Base-by-base conservation (phyloP, 1,140 invertebrate genomes). In the Euborellia annulipes region DNA sequence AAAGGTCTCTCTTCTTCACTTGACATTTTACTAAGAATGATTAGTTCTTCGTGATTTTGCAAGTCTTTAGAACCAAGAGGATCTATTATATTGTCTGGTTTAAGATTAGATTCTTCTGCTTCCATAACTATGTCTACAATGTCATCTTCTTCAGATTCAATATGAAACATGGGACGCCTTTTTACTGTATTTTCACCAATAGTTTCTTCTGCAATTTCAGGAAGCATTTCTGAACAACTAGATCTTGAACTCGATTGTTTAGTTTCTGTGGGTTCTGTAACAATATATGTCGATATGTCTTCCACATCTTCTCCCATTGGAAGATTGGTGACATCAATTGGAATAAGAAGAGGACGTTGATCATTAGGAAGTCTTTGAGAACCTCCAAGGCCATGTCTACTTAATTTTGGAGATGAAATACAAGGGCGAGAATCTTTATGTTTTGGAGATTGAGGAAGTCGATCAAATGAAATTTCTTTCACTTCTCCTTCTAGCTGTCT, bases 141-240 rank as follows among this genome's bases (percentile, higher is more conserved):
- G 36, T 60, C 56, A 23, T 58, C 57, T n/a, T 63, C 61, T 47
- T 60, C 56, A n/a, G 61, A 63, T 53, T 58, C 61, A 39, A 63
- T 56, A 45, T 55, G 58, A 49, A 63, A 63, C 36, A 63, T 44
- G 14, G 62, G 54, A 2, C 21, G 17, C 11, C 37, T 42, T 36
- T 30, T 45, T 6, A 27, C 19, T 8, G 13, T 13, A 21, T 6
- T 4, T 27, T 27, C 23, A 4, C 23, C 23, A 27, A 11, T 6
- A 27, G 23, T 27, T 27, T 27, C 23, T 27, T 27, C 23, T 6
- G 11, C 11, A 27, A 27, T 27, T 6, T 27, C 23, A 4, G 23
- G 23, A 6, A 27, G 11, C 23, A 27, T 27, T 27, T 27, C 23
- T 4, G 4, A 6, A 27, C 23, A 27, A 6, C 4, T 6, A 27